Base-by-base conservation (phyloP, 2,888 invertebrate genomes). In the Tinea semifulvella region DNA sequence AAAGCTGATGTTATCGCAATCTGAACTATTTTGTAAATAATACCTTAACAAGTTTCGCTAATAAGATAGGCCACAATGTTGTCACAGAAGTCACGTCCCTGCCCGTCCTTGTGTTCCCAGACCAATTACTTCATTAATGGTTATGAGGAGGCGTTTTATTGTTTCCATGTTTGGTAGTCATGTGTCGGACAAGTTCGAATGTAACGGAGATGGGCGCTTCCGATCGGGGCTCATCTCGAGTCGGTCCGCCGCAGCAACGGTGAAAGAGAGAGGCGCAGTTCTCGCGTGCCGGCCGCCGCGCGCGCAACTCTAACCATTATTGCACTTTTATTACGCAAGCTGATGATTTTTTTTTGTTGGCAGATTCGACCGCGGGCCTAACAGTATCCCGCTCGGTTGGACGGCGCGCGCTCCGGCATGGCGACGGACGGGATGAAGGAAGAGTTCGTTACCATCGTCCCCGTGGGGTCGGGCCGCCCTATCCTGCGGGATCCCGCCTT, bases 371-470 rank as follows among this genome's bases (percentile, higher is more conserved):
- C 56, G 58, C 53, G 61, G 52, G 58, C 56, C 58, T 53, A 60
- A 63, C 61, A 67, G 65, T 61, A 57, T 63, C 57, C 55, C 56
- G 56, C 56, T 54, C 57, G 52, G 58, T 54, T 52, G 54, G 57
- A 58, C 60, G 55, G 16, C 45, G 57, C 61, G 64, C 64, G 36
- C 36, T 18, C 16, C 36, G 76, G 70, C 51, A 79, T 79, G 79
- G 79, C 79, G 73, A 67, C 76, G 56, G 72, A 71, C 57, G 64
- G 60, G 57, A 62, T 61, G 59, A 72, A 57, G 48, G 82, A 82
- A 52, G 83, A 84, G 60, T 85, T 84, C 57, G 83, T 85, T 56
- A 85, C 84, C 49, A 84, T 85, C 52, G 84, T 85, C 50, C 80
- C 84, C 53, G 84, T 84, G 50, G 85, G 84, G 53, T 77, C 77